Evolutionary conservation across 2,113 vertebrate genomes (phyloP).

Genomic region (Lophochroa leadbeateri): DNA sequence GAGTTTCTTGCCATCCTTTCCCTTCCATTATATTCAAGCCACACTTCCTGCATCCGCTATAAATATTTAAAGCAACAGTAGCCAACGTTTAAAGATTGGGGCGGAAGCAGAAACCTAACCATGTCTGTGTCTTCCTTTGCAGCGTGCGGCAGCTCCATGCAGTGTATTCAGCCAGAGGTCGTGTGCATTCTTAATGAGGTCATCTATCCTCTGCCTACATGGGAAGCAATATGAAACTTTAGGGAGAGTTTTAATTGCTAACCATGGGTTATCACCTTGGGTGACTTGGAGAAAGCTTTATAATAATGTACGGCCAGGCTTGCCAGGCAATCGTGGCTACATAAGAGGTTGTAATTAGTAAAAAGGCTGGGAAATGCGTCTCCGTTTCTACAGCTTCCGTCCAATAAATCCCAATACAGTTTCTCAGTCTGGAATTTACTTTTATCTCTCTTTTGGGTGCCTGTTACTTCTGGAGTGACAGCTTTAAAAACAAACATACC

Average conservation of each 20-base stretch:
- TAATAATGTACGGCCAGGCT: not conserved
- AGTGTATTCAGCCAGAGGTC: slow-evolving; percentile 39
- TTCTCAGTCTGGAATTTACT: not conserved
- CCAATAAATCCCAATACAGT: not conserved
- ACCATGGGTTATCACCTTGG: not conserved
- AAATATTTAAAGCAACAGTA: slow-evolving; percentile 73
- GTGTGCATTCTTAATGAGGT: slow-evolving; percentile 36
- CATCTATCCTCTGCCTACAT: not conserved
- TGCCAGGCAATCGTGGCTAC: not conserved
- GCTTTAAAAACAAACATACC: not conserved
- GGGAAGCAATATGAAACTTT: not conserved
- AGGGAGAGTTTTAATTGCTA: not conserved
- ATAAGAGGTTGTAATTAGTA: not conserved
- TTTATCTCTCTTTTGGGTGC: not conserved
- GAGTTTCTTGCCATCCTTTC: not conserved
- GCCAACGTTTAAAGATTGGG: slow-evolving; percentile 41
- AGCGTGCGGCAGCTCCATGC: not conserved
- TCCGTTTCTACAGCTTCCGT: not conserved
- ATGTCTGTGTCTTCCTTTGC: not conserved
- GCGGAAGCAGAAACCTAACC: slow-evolving; percentile 54
- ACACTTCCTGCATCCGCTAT: slow-evolving; percentile 65
- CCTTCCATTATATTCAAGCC: slow-evolving; percentile 46
- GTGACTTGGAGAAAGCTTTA: not conserved
- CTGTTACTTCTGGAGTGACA: not conserved
- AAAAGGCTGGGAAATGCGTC: not conserved